Evolutionary conservation across 2,888 invertebrate species (phyloP).

Genomic region (Apamea monoglypha): DNA sequence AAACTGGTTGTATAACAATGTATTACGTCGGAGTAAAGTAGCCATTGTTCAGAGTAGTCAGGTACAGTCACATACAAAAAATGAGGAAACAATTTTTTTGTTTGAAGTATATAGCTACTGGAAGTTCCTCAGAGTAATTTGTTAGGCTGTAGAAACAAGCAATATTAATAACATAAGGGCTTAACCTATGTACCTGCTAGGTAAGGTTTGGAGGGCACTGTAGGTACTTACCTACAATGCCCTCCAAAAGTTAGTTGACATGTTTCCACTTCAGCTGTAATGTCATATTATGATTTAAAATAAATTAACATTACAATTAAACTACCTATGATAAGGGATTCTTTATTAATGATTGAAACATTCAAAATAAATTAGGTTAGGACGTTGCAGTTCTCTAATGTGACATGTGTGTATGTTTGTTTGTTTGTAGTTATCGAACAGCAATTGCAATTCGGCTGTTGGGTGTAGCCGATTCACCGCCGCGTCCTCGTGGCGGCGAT

Average conservation of each 20-base stretch:
- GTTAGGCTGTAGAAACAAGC: no score
- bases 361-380: background rate
- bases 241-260: no score
- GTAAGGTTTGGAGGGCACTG: no score
- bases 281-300: no score
- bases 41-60: conserved; percentile 10
- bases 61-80: background rate
- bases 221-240: no score
- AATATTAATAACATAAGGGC: background rate
- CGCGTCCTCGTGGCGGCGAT: no score
- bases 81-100: background rate
- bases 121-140: background rate
- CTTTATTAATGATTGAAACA: background rate
- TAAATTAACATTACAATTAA: no score
- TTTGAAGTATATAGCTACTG: conserved; percentile 5
- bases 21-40: conserved; percentile 6
- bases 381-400: background rate
- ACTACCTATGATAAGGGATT: no score
- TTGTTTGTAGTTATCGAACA: background rate
- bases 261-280: no score
- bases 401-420: background rate
- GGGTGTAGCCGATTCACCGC: background rate
- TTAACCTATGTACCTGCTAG: background rate
- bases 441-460: no score
- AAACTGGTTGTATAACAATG: conserved; percentile 3